Base-by-base conservation (phyloP, 2,888 invertebrate species). In the Marasmarcha lunaedactyla region DNA sequence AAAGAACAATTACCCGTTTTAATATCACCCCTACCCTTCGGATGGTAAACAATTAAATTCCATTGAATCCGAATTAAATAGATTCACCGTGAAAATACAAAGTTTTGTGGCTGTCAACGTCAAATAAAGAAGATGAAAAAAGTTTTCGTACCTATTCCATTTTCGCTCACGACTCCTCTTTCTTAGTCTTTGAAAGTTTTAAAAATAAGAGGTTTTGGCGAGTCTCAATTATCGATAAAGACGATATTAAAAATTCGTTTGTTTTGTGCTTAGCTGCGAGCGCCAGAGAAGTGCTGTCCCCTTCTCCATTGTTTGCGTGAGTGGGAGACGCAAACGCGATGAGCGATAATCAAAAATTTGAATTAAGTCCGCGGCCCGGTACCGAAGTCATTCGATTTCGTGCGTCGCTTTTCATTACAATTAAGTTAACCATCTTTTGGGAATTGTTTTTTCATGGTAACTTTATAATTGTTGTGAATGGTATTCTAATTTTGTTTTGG, bases 121-220 rank as follows among this genome's bases (percentile, higher is more conserved):
- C 81, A 83, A 79, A 79, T 71, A 79, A 81, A 81, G 81, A 77
- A 83, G 79, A 81, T 83, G 81, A 79, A 81, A 79, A 83, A 83
- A 81, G 76, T 81, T 83, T 78, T 69, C 69, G 71, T 65, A 66
- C 68, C 71, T 73, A 76, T 78, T 71, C 71, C 71, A 76, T 77
- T 81, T 81, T 79, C 73, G 66, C 73, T 76, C 69, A 66, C 68
- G 64, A 76, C 73, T 78, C 71, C 73, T 77, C 73, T 78, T 79
- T 81, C 70, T 67, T 71, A 72, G 76, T 73, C 73, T 76, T 71
- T 71, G 64, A 81, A 81, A 81, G 69, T 78, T 81, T 79, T 71
- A 68, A 78, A 83, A 83, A 81, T 79, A 76, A 79, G 78, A 79
- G 81, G 69, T 79, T 81, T 77, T 76, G 71, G 67, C 71, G 64